Conservation (phyloP, 2,888 invertebrate species). For the Adelognathus sp. region DNA sequence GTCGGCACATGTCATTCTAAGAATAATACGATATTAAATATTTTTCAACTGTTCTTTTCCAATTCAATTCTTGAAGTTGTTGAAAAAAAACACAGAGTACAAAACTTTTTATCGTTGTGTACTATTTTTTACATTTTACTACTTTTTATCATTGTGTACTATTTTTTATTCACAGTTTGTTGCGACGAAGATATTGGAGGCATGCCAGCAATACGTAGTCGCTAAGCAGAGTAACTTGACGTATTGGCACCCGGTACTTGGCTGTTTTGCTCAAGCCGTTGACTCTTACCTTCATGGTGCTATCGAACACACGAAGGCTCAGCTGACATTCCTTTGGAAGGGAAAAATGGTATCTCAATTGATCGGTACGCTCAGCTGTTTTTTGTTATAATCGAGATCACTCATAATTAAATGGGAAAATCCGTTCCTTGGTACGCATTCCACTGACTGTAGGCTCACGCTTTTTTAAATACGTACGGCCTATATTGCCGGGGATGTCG, state of each 20-base stretch:
- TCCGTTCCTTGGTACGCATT: too few relatives aligned
- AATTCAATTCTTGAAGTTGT: neutral
- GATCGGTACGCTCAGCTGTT: conserved; percentile 67
- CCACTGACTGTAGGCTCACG: too few relatives aligned
- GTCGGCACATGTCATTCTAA: too few relatives aligned
- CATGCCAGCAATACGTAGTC: conserved; percentile 95
- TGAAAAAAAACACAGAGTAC: neutral
- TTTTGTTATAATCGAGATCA: too few relatives aligned
- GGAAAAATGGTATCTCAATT: conserved; percentile 76
- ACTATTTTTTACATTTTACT: conserved; percentile 18
- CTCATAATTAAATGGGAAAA: too few relatives aligned
- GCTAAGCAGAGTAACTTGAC: conserved; percentile 95
- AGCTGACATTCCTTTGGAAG: conserved; percentile 89
- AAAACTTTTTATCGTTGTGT: neutral
- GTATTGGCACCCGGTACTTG: conserved; percentile 98
- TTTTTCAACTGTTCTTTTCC: too few relatives aligned
- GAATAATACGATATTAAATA: too few relatives aligned
- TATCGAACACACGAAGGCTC: conserved; percentile 86
- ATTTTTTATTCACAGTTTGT: conserved; percentile 87
- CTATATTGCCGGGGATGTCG: too few relatives aligned
- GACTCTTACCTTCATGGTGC: conserved; percentile 88
- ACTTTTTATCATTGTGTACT: conserved; percentile 30
- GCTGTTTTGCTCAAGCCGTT: conserved; percentile 94
- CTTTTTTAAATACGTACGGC: too few relatives aligned
- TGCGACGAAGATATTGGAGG: conserved; percentile 92